These are phyloP conservation scores for Lacerta agilis DNA, from an alignment of 2,797 vertebrate genomes.

Conservation along the genomic window DNA sequence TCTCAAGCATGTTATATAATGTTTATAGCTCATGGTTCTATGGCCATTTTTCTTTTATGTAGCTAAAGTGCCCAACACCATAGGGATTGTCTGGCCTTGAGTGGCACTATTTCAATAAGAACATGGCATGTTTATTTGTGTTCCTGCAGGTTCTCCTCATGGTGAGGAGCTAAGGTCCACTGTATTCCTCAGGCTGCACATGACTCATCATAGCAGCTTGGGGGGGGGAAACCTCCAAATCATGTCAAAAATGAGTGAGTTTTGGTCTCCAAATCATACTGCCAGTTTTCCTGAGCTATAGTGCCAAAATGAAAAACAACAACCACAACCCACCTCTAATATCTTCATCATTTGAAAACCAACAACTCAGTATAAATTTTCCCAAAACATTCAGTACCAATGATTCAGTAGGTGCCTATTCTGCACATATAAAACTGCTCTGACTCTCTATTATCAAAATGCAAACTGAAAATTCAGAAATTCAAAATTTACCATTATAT, in stretches of 20 bases:
- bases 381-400: too few relatives aligned
- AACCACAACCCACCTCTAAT: too few relatives aligned
- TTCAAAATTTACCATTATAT: too few relatives aligned
- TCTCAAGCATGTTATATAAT: not conserved
- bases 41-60: not conserved
- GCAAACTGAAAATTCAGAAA: too few relatives aligned
- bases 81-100: not conserved
- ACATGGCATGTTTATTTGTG: not conserved
- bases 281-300: not conserved
- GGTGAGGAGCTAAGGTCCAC: not conserved
- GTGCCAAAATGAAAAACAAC: too few relatives aligned
- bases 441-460: too few relatives aligned
- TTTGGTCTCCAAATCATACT: conserved; percentile 7
- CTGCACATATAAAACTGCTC: too few relatives aligned
- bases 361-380: too few relatives aligned
- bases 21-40: not conserved
- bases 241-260: not conserved
- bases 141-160: not conserved
- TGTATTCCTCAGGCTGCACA: not conserved
- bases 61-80: conserved; percentile 1
- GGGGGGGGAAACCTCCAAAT: not conserved
- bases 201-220: not conserved
- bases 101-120: not conserved
- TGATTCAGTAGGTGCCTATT: too few relatives aligned
- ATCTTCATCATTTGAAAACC: too few relatives aligned